Evolutionary conservation across 2,797 vertebrate genomes (phyloP).

Genomic region (Siniperca undulata): DNA sequence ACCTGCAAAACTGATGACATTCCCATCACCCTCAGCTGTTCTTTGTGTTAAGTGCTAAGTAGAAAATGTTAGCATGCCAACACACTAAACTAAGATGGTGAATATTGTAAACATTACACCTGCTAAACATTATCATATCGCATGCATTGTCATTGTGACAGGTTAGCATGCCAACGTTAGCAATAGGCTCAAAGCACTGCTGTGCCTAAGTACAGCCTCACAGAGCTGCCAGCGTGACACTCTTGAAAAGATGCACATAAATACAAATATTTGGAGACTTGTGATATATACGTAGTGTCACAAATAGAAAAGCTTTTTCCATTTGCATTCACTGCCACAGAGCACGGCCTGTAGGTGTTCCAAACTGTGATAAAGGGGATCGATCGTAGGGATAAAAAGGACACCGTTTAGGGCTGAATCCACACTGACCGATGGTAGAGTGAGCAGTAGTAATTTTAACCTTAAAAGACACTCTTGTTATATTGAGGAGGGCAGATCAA

Average conservation of each 20-base stretch:
- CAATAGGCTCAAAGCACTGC: background rate
- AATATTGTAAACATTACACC: background rate
- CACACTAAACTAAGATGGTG: background rate
- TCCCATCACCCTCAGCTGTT: background rate
- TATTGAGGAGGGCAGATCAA: conserved; percentile 71
- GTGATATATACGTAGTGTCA: background rate
- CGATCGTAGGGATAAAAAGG: conserved; percentile 56
- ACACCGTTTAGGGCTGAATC: conserved; percentile 68
- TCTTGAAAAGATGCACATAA: background rate
- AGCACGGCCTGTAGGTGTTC: conserved; percentile 20
- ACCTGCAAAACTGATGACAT: background rate
- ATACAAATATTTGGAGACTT: background rate
- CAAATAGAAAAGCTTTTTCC: conserved; percentile 9
- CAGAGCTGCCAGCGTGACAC: background rate
- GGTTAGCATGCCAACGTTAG: background rate
- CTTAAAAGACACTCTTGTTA: conserved; percentile 78
- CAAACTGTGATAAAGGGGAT: conserved; percentile 49
- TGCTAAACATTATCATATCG: background rate
- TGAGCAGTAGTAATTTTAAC: conserved; percentile 77
- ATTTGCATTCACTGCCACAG: conserved; percentile 21
- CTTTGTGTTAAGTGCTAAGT: background rate
- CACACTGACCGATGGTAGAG: conserved; percentile 68
- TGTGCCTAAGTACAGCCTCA: background rate
- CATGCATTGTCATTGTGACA: background rate
- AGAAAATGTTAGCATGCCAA: background rate